Conservation (phyloP, 2,113 vertebrate species). For the Gracilinanus agilis region DNA sequence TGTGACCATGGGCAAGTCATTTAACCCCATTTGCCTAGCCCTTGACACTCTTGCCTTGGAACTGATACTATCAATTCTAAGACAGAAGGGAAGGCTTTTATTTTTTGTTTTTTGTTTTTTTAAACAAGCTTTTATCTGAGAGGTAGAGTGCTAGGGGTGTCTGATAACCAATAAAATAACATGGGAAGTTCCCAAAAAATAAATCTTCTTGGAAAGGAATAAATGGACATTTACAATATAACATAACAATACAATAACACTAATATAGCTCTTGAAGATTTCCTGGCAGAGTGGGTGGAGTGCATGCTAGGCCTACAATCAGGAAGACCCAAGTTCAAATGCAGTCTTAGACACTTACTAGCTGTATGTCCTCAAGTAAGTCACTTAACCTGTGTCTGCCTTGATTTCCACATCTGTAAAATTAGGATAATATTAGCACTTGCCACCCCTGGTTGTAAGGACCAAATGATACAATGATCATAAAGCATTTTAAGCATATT, state of each 20-base stretch:
- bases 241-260: not conserved
- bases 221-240: not conserved
- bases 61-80: no score
- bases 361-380: not conserved
- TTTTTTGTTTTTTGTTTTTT: not conserved
- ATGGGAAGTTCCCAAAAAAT: conserved; percentile 5
- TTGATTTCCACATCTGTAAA: not conserved
- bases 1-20: no score
- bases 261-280: not conserved
- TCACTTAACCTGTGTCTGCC: not conserved
- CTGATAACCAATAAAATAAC: conserved; percentile 1
- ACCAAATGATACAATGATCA: not conserved
- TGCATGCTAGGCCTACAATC: not conserved
- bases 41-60: no score
- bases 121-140: not conserved
- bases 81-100: no score
- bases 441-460: not conserved
- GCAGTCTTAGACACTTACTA: not conserved
- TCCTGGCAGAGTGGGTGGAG: not conserved
- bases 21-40: no score
- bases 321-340: not conserved
- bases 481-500: not conserved
- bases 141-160: not conserved
- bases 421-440: not conserved
- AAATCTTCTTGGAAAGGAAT: not conserved